Evolutionary conservation across 2,113 vertebrate species (phyloP), one percentile per base, ranked within the genome.

Genomic region (Megaceryle torquata): DNA sequence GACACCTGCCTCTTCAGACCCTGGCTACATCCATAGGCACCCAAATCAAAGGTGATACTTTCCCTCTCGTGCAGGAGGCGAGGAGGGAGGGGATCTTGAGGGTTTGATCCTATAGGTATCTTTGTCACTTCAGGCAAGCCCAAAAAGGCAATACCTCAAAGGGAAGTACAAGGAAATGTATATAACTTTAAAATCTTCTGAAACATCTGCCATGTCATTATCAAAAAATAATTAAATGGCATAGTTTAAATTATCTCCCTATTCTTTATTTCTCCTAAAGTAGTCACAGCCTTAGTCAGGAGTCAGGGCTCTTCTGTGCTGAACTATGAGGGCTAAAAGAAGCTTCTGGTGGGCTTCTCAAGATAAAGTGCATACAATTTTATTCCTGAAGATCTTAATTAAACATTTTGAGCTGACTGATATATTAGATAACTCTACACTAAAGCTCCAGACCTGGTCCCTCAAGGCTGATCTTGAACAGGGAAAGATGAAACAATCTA

Each of bases 401-500:
- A 77, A 85, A 61, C 4, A 26, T 57, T 53, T 39, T 82, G 43
- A 86, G 33, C 8, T 43, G 29, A 59, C 64, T 53, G 16, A 48
- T 43, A 39, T 0, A 0, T 26, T 37, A 61, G 44, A 54, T 31
- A 56, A 21, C 6, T 19, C 22, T 3, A 1, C 37, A 68, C 10
- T 33, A 84, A 41, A 68, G 57, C 22, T 85, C 22, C 43, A 64
- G 59, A 64, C 16, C 11, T 56, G 26, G 41, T 46, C 35, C 71
- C 33, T 70, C 25, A 80, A 44, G 41, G 44, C 11, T 65, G 46
- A 70, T 56, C 19, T 41, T 46, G 18, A 71, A 41, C 50, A 37
- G 41, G 11, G 12, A 46, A 67, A 71, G 51, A n/a, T 1, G 1
- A 8, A 83, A 61, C 0, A 0, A 56, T 25, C 11, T 51, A 7